phyloP scores from a whole-genome alignment of 2,888 invertebrate genomes.

The Ochropleura plecta region DNA sequence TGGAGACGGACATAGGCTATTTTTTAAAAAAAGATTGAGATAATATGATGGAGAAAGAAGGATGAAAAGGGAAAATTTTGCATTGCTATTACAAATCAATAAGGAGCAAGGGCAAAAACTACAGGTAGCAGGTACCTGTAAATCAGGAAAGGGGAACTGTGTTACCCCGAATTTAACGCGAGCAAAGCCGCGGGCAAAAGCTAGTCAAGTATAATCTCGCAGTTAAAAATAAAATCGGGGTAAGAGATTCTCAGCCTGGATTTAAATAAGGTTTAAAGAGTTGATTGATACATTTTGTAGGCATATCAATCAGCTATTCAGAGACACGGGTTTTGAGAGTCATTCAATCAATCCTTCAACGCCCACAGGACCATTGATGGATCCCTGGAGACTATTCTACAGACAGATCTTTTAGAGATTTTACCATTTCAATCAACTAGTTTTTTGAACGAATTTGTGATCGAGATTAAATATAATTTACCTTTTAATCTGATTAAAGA shows the following conservation, averaged over 20 bases:
- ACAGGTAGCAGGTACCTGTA: no score
- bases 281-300: constrained; percentile 30
- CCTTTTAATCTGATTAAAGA: neutral
- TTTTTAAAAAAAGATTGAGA: no score
- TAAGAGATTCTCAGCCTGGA: constrained; percentile 10
- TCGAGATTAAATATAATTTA: constrained; percentile 7
- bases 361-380: constrained; percentile 24
- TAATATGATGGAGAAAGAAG: no score
- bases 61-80: no score
- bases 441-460: constrained; percentile 19
- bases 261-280: neutral
- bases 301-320: constrained; percentile 48
- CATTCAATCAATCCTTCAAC: constrained; percentile 48
- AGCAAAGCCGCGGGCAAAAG: no score
- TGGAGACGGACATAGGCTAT: no score
- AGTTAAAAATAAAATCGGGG: neutral
- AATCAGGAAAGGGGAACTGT: no score
- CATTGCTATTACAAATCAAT: no score
- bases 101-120: no score
- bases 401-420: constrained; percentile 33
- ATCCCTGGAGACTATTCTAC: constrained; percentile 16
- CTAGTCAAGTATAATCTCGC: constrained; percentile 21
- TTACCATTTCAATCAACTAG: constrained; percentile 29
- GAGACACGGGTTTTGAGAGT: constrained; percentile 34
- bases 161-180: no score